These are phyloP conservation scores for Amiota minor DNA, from an alignment of 2,888 invertebrate genomes.

Conservation along the genomic window DNA sequence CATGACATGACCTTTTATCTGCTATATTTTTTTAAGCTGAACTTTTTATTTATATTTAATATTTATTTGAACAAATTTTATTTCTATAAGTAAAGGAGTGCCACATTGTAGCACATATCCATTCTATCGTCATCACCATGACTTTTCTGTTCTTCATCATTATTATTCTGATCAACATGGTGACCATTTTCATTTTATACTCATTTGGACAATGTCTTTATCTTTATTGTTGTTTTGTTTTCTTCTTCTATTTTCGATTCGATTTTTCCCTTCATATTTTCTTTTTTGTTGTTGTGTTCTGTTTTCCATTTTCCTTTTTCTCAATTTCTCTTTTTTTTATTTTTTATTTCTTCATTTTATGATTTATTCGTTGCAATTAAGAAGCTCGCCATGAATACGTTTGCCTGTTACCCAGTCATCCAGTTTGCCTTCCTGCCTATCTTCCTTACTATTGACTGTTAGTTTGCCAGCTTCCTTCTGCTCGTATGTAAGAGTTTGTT, in stretches of 20 bases:
- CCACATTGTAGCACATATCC: background rate
- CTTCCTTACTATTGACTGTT: background rate
- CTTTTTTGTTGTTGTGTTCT: background rate
- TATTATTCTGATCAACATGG: no score
- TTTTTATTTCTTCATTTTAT: slow-evolving; percentile 35
- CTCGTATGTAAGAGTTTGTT: no score
- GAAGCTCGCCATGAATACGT: slow-evolving; percentile 43
- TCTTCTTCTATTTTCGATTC: background rate
- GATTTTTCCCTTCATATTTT: background rate
- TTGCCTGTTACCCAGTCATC: background rate
- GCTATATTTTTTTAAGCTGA: no score
- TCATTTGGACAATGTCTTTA: background rate
- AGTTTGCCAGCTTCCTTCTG: no score
- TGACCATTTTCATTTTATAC: no score
- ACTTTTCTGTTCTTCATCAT: background rate
- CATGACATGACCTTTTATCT: no score
- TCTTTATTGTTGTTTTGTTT: background rate
- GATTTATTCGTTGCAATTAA: slow-evolving; percentile 52
- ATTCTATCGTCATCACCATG: background rate
- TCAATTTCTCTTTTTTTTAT: background rate
- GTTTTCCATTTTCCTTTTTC: slow-evolving; percentile 1
- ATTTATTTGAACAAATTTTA: no score
- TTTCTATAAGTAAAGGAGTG: no score
- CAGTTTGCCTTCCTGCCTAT: background rate
- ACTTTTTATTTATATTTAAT: no score